Evolutionary conservation across 2,113 vertebrate species (phyloP), one percentile per base, ranked within the genome.

Genomic region (Thomomys bottae): DNA sequence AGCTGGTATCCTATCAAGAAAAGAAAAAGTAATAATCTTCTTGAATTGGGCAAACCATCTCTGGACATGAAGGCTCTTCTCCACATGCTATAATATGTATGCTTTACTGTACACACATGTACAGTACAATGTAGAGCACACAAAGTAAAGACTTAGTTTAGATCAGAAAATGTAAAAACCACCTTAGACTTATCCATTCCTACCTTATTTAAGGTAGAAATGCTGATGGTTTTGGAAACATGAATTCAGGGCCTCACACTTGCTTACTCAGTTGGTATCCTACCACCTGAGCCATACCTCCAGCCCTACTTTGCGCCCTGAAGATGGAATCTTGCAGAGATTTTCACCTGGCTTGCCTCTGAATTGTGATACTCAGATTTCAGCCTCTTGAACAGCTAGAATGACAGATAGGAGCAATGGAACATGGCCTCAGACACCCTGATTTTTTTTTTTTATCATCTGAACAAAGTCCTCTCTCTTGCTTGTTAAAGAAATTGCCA

Each of bases 81-180:
- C 9, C 21, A 59, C 38, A 20, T 15, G 34, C 5, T 2, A 28
- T 57, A 28, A 0, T 1, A 40, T 8, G 45, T 3, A 64, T 28
- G 54, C 0, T 32, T 40, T 8, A 7, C 0, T 30, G 9, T 49
- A 26, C 21, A 45, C 1, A 24, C 17, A 63, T 3, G 8, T 28
- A 36, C 14, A 54, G 1, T 54, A 2, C 10, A 18, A 24, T 42
- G 72, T 78, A 61, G 18, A 61, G 73, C 42, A 81, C 0, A 57
- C 61, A n/a, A 0, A 5, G 12, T n/a, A 70, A 78, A 57, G 79
- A 24, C 32, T 49, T 36, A 42, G 57, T 73, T 87, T 12, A n/a
- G 66, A 89, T 66, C 86, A 75, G 59, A 45, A 63, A 64, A 84
- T 63, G 0, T 30, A 70, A 79, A 77, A 9, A 73, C 26, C 40